Conservation (phyloP, 2,888 invertebrate species). For the Hanleya hanleyi region DNA sequence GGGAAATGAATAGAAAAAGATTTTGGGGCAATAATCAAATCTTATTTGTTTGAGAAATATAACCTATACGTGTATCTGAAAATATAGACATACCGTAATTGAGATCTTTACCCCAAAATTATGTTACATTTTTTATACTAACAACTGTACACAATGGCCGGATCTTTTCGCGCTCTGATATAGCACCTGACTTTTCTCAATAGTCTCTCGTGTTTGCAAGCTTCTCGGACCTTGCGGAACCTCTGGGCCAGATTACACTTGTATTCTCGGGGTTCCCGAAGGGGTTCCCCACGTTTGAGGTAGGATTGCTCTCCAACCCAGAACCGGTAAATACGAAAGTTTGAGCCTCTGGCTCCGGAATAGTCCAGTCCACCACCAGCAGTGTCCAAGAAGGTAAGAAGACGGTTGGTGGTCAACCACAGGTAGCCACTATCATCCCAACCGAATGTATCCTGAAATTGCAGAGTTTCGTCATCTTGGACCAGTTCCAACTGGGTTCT, state of each 20-base stretch:
- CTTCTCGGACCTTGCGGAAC: neutral
- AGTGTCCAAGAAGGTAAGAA: constrained; percentile 21
- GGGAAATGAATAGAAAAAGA: too few species aligned
- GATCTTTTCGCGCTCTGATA: neutral
- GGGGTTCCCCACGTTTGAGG: neutral
- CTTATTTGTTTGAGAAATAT: too few species aligned
- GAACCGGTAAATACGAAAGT: neutral
- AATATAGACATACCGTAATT: too few species aligned
- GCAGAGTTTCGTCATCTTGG: constrained; percentile 37
- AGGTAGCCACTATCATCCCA: constrained; percentile 50
- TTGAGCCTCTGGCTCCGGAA: neutral
- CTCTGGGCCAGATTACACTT: neutral
- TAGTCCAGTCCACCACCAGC: neutral
- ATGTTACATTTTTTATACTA: too few species aligned
- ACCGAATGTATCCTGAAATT: constrained; percentile 56
- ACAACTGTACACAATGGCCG: constrained; percentile 1
- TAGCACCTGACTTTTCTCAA: neutral
- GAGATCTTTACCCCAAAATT: too few species aligned
- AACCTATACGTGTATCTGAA: too few species aligned
- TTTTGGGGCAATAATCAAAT: too few species aligned
- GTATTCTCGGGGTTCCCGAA: neutral
- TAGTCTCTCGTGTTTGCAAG: neutral
- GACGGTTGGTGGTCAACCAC: constrained; percentile 56
- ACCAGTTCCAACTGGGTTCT: constrained; percentile 17
- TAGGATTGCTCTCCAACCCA: neutral